These are phyloP conservation scores for Himalopsyche tibetana DNA, from an alignment of 2,888 invertebrate species.

Conservation along the genomic window DNA sequence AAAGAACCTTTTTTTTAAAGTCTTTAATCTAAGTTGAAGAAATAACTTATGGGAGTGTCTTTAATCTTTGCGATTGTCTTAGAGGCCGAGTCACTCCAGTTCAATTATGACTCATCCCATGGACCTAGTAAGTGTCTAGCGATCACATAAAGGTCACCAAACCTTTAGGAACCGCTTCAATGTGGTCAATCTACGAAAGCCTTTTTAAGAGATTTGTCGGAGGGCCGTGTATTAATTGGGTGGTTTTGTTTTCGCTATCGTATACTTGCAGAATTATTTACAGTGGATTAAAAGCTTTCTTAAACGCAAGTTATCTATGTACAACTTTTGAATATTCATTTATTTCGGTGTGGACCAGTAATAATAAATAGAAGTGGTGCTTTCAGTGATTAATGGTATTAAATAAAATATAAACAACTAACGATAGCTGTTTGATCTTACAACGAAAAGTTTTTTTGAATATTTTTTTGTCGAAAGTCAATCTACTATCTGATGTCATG, in stretches of 20 bases:
- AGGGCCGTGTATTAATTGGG: neutral
- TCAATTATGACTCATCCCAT: slow-evolving; percentile 19
- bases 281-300: neutral
- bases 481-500: too few species aligned
- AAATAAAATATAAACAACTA: too few species aligned
- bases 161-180: neutral
- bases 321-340: too few species aligned
- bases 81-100: neutral
- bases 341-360: too few species aligned
- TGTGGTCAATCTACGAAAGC: slow-evolving; percentile 2
- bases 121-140: neutral
- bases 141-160: slow-evolving; percentile 12
- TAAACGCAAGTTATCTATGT: neutral
- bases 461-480: too few species aligned
- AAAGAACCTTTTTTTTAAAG: neutral
- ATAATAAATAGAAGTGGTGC: too few species aligned
- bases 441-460: too few species aligned
- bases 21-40: slow-evolving; percentile 5
- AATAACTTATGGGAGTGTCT: neutral
- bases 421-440: too few species aligned
- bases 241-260: slow-evolving; percentile 1
- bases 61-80: neutral
- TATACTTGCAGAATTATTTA: neutral
- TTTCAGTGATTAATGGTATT: too few species aligned
- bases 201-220: slow-evolving; percentile 11